Percentiles rank a stretch among this genome's conserved stretches.
Evolutionary conservation across 2,113 vertebrate species (phyloP).

Genomic region (Craseonycteris thonglongyai): DNA sequence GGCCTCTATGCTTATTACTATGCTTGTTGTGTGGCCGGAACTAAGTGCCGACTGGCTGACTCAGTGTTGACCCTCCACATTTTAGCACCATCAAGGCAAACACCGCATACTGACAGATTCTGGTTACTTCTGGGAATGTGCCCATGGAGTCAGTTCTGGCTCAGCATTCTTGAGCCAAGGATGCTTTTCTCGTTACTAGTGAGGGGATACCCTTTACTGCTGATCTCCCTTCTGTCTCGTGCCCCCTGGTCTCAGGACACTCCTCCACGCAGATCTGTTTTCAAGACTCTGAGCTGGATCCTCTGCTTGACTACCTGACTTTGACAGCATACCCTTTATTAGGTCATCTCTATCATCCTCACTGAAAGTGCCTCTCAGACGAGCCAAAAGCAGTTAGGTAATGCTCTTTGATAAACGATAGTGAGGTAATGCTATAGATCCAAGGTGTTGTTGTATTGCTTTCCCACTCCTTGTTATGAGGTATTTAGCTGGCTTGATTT

Average conservation of each 20-base stretch:
- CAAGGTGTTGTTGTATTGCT: not conserved
- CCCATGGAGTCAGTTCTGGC: not conserved
- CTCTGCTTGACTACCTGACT: not conserved
- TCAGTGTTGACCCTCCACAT: not conserved
- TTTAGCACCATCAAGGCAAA: not conserved
- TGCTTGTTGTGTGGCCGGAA: not conserved
- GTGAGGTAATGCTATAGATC: slow-evolving; percentile 56
- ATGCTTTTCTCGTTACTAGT: not conserved
- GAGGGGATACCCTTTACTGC: not conserved
- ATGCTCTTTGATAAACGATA: not conserved
- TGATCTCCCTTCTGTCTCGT: not conserved
- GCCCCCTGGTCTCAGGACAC: not conserved
- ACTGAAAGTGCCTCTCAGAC: not conserved
- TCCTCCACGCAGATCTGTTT: not conserved
- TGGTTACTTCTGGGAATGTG: not conserved
- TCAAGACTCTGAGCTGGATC: not conserved
- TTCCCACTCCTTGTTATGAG: slow-evolving; percentile 26
- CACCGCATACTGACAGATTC: not conserved
- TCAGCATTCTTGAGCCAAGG: not conserved
- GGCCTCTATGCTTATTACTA: not conserved
- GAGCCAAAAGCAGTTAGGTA: slow-evolving; percentile 26
- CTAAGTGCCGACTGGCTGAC: not conserved
- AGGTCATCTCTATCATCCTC: not conserved
- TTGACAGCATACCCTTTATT: not conserved
- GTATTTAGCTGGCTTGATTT: slow-evolving; percentile 53